Conservation (phyloP, 1,140 invertebrate genomes). For the Tribolium madens region DNA sequence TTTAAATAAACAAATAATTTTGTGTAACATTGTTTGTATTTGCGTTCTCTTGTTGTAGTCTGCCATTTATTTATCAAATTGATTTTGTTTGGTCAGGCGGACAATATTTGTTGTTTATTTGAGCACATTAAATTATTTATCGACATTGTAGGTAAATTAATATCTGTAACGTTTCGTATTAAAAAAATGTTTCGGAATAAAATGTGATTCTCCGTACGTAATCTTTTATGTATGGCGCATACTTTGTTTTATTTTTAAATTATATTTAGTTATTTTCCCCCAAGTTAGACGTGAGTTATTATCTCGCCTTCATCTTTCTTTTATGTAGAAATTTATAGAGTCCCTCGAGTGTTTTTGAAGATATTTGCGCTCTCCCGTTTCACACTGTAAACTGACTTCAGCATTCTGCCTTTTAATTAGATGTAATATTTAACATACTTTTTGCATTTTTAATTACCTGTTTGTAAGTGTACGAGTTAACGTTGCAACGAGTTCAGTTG, state of each 20-base stretch:
- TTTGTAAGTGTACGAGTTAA: constrained; percentile 21
- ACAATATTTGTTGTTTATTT: constrained; percentile 30
- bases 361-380: constrained; percentile 51
- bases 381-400: constrained; percentile 45
- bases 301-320: constrained; percentile 56
- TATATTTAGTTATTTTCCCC: constrained; percentile 53
- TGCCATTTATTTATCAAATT: constrained; percentile 37
- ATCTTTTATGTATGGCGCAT: constrained; percentile 48
- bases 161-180: neutral
- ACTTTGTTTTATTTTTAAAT: constrained; percentile 52
- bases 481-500: constrained; percentile 29
- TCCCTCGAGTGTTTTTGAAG: constrained; percentile 57
- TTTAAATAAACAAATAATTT: constrained; percentile 39
- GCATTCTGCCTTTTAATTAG: constrained; percentile 56
- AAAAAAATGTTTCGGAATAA: constrained; percentile 21
- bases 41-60: constrained; percentile 23
- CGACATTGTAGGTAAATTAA: neutral
- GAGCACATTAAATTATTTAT: constrained; percentile 34
- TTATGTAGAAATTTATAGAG: constrained; percentile 56
- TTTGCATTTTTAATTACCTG: constrained; percentile 48
- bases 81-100: constrained; percentile 24
- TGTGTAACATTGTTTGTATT: constrained; percentile 23
- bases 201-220: constrained; percentile 44
- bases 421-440: constrained; percentile 54
- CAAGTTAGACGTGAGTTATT: constrained; percentile 56